These are phyloP conservation scores for Lucinisca nassula DNA, from an alignment of 2,888 invertebrate species.

Conservation along the genomic window DNA sequence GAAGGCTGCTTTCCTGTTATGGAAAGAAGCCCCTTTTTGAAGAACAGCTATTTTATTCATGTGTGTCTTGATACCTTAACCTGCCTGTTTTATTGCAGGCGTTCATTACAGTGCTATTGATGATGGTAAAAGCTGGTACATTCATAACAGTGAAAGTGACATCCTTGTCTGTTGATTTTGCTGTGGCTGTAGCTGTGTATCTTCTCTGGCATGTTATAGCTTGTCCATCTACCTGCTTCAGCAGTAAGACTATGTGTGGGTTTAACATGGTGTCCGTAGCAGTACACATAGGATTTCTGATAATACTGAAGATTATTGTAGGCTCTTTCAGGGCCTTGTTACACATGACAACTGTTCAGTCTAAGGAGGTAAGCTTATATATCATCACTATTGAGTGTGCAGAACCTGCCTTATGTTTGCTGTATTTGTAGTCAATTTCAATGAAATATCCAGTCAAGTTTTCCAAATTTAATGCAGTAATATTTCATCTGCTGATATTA, in stretches of 20 bases:
- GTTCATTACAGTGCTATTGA: not conserved
- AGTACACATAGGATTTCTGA: conserved; percentile 39
- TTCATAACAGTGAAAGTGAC: too few species aligned
- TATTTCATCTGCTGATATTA: too few species aligned
- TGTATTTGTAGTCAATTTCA: too few species aligned
- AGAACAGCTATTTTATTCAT: too few species aligned
- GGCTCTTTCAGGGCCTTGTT: not conserved
- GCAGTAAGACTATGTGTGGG: conserved; percentile 74
- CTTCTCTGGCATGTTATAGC: conserved; percentile 73
- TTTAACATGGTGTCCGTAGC: conserved; percentile 25
- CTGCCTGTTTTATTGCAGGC: not conserved
- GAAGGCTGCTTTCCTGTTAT: too few species aligned
- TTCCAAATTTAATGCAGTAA: too few species aligned
- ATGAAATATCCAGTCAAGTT: too few species aligned
- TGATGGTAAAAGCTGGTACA: not conserved
- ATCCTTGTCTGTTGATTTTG: too few species aligned
- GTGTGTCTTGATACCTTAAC: too few species aligned
- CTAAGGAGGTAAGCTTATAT: not conserved
- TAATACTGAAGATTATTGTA: not conserved
- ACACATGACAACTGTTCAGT: not conserved
- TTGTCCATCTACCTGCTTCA: conserved; percentile 74
- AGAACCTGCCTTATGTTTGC: too few species aligned
- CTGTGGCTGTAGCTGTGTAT: not conserved
- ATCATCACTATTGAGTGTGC: too few species aligned
- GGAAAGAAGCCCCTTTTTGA: too few species aligned